Percentiles rank a stretch among this genome's conserved stretches.
Evolutionary conservation across 1,140 invertebrate genomes (phyloP).

Genomic region (Ganaspis sp.): DNA sequence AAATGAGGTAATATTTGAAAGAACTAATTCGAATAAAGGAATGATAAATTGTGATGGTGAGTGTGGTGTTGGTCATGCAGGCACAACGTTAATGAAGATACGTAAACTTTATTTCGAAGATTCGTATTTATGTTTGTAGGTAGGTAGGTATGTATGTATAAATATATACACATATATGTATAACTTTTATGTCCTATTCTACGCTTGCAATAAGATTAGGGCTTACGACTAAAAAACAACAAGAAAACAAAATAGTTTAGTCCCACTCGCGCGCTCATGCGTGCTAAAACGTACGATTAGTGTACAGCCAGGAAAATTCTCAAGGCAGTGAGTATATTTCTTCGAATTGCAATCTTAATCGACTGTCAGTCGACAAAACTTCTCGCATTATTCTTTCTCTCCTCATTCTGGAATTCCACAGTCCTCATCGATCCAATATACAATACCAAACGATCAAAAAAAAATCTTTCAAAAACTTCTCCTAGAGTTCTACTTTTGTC

Average conservation of each 20-base stretch:
- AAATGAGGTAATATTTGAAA: not conserved
- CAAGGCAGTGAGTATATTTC: constrained; percentile 17
- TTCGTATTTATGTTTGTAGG: constrained; percentile 44
- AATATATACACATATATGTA: constrained; percentile 62
- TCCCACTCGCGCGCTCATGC: constrained; percentile 33
- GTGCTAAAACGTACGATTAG: constrained; percentile 17
- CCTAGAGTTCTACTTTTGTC: constrained; percentile 24
- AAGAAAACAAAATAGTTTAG: constrained; percentile 40
- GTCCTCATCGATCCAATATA: constrained; percentile 26
- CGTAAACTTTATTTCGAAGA: constrained; percentile 61
- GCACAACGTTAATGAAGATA: constrained; percentile 49
- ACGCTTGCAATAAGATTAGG: constrained; percentile 46
- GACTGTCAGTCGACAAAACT: not conserved
- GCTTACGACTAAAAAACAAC: constrained; percentile 46
- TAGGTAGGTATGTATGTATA: constrained; percentile 61
- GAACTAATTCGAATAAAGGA: not conserved
- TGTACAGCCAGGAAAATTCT: constrained; percentile 28
- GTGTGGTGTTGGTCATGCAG: constrained; percentile 24
- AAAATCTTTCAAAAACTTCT: constrained; percentile 14
- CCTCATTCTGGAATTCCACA: constrained; percentile 18
- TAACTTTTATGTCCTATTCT: constrained; percentile 31
- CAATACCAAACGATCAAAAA: not conserved
- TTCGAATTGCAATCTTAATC: constrained; percentile 20
- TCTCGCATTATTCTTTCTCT: constrained; percentile 10
- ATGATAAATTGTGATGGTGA: constrained; percentile 24